phyloP scores from a whole-genome alignment of 2,888 invertebrate species.

The Eledona agricola region DNA sequence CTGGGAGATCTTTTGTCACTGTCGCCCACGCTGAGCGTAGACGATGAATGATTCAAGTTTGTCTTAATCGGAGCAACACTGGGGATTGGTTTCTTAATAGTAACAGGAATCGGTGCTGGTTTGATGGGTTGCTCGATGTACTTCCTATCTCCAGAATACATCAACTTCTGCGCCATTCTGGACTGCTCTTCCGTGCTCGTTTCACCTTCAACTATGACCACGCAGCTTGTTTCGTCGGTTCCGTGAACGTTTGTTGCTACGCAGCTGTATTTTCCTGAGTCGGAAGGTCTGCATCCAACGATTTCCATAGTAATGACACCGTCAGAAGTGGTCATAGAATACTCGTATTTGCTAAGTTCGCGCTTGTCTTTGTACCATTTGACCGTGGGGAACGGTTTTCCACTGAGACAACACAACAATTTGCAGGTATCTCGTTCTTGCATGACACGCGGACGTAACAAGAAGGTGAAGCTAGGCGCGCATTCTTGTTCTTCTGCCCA shows the following conservation, averaged over 20 bases:
- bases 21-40: constrained; percentile 61
- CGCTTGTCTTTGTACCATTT: constrained; percentile 92
- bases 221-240: constrained; percentile 93
- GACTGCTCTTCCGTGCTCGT: constrained; percentile 81
- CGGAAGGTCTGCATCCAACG: constrained; percentile 90
- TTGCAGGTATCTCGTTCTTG: constrained; percentile 96
- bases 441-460: constrained; percentile 97
- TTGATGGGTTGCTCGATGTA: constrained; percentile 87
- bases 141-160: constrained; percentile 89
- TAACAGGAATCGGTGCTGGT: constrained; percentile 79
- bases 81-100: constrained; percentile 66
- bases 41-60: constrained; percentile 62
- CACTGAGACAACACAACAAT: constrained; percentile 94
- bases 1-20: constrained; percentile 65
- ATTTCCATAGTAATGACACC: constrained; percentile 98
- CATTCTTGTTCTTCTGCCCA: constrained; percentile 94
- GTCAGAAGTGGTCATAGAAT: constrained; percentile 88
- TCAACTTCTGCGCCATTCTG: constrained; percentile 84
- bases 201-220: constrained; percentile 94
- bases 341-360: constrained; percentile 90
- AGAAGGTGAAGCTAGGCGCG: constrained; percentile 97
- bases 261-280: constrained; percentile 96
- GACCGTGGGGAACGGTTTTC: constrained; percentile 93
- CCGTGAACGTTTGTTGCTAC: constrained; percentile 94
- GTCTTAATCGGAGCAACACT: constrained; percentile 54